phyloP scores from a whole-genome alignment of 1,140 invertebrate genomes.

The Drosophila parabipectinata region DNA sequence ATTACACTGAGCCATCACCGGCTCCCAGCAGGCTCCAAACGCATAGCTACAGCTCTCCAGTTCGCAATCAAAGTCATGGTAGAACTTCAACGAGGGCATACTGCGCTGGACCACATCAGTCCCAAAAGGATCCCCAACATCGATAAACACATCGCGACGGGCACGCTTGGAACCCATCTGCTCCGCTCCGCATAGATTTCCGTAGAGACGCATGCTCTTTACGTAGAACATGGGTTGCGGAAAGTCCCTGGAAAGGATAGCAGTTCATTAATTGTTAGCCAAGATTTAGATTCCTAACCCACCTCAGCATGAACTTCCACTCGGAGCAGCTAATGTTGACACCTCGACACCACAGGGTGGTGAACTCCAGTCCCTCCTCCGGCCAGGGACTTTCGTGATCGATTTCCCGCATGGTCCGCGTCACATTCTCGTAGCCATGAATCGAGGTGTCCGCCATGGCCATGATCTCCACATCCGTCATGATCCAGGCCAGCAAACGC shows the following conservation, averaged over 20 bases:
- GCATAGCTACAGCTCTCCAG: conserved; percentile 94
- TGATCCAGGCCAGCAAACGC: conserved; percentile 91
- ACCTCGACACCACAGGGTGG: conserved; percentile 95
- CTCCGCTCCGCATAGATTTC: conserved; percentile 95
- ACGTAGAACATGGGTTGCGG: conserved; percentile 95
- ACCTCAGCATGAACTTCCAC: conserved; percentile 92
- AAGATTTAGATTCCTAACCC: neutral
- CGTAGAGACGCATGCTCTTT: conserved; percentile 93
- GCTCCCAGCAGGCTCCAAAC: conserved; percentile 99
- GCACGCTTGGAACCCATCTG: conserved; percentile 92
- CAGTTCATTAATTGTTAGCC: neutral
- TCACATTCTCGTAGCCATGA: conserved; percentile 92
- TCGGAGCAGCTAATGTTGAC: conserved; percentile 91
- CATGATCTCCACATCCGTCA: conserved; percentile 92
- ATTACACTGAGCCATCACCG: conserved; percentile 97
- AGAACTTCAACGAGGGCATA: conserved; percentile 98
- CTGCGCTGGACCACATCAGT: conserved; percentile 90
- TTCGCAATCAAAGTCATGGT: conserved; percentile 98
- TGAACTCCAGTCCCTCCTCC: conserved; percentile 95
- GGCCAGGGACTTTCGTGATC: conserved; percentile 95
- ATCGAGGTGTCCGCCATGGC: conserved; percentile 94
- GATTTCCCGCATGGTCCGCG: conserved; percentile 90
- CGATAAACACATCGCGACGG: conserved; percentile 88
- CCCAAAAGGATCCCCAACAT: conserved; percentile 91
- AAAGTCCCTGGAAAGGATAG: conserved; percentile 91